phyloP scores from a whole-genome alignment of 1,140 invertebrate genomes.

The Nephotettix cincticeps region DNA sequence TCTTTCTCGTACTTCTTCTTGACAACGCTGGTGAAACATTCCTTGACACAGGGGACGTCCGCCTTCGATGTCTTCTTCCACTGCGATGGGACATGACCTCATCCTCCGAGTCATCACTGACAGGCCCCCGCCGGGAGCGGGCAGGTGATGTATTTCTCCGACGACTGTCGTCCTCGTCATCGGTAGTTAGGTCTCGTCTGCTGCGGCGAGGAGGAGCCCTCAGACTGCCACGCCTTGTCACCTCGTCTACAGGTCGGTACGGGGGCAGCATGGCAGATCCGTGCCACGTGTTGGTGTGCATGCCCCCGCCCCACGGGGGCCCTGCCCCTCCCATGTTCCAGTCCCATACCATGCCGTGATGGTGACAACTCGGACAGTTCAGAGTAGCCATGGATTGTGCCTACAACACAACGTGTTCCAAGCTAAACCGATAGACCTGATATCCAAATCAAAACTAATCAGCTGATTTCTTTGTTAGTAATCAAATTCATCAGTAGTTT shows the following conservation, averaged over 20 bases:
- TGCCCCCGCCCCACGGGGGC: slow-evolving; percentile 42
- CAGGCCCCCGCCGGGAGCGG: slow-evolving; percentile 44
- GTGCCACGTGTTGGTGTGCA: slow-evolving; percentile 43
- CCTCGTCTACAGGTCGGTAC: slow-evolving; percentile 18
- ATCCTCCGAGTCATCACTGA: slow-evolving; percentile 44
- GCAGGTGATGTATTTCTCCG: slow-evolving; percentile 15
- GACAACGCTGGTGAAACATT: slow-evolving; percentile 29
- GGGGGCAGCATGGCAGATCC: slow-evolving; percentile 30
- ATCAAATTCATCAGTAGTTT: no score
- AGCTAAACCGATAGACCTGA: no score
- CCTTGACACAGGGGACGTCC: slow-evolving; percentile 14
- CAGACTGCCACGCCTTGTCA: slow-evolving; percentile 27
- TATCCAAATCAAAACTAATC: no score
- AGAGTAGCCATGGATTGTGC: slow-evolving; percentile 70
- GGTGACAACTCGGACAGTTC: slow-evolving; percentile 57
- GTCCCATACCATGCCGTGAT: slow-evolving; percentile 50
- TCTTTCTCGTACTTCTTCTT: slow-evolving; percentile 20
- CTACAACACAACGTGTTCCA: slow-evolving; percentile 49
- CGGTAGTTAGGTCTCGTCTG: slow-evolving; percentile 24
- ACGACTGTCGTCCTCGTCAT: slow-evolving; percentile 13
- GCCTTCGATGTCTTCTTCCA: slow-evolving; percentile 20
- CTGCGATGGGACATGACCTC: slow-evolving; percentile 30
- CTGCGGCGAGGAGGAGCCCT: slow-evolving; percentile 6
- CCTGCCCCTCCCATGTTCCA: slow-evolving; percentile 48
- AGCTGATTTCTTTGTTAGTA: no score